These are phyloP conservation scores for Carollia perspicillata DNA, from an alignment of 2,113 vertebrate species.

Conservation along the genomic window DNA sequence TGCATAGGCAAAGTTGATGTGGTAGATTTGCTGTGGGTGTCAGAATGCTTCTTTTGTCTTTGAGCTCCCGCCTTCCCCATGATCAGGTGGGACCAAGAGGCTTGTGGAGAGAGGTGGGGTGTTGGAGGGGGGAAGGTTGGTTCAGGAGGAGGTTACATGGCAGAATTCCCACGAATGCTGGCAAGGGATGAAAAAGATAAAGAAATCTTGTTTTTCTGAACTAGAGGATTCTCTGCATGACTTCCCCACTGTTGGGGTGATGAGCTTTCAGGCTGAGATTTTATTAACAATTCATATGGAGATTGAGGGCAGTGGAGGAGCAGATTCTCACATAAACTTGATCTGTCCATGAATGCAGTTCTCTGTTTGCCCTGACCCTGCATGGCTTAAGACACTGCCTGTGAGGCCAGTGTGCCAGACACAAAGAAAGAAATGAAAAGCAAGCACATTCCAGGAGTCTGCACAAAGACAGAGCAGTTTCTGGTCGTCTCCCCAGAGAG, in stretches of 20 bases:
- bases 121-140: constrained; percentile 32
- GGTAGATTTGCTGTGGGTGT: constrained; percentile 70
- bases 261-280: constrained; percentile 90
- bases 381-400: constrained; percentile 90
- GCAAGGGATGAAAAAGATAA: constrained; percentile 84
- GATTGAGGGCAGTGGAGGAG: constrained; percentile 93
- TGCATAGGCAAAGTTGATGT: constrained; percentile 69
- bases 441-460: constrained; percentile 88
- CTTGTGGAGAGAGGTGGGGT: constrained; percentile 51
- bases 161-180: constrained; percentile 86
- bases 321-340: constrained; percentile 99
- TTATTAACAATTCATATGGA: constrained; percentile 99
- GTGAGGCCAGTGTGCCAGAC: constrained; percentile 88
- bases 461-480: constrained; percentile 85
- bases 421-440: constrained; percentile 90
- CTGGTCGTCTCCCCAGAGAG: constrained; percentile 82
- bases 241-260: constrained; percentile 90
- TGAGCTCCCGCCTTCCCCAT: constrained; percentile 49
- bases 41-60: constrained; percentile 51
- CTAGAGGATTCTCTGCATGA: constrained; percentile 86
- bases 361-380: constrained; percentile 95
- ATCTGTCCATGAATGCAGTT: constrained; percentile 97
- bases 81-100: constrained; percentile 80
- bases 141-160: constrained; percentile 75
- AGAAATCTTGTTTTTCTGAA: constrained; percentile 87